Base-by-base conservation (phyloP, 1,140 invertebrate genomes). In the Bemisia tabaci region DNA sequence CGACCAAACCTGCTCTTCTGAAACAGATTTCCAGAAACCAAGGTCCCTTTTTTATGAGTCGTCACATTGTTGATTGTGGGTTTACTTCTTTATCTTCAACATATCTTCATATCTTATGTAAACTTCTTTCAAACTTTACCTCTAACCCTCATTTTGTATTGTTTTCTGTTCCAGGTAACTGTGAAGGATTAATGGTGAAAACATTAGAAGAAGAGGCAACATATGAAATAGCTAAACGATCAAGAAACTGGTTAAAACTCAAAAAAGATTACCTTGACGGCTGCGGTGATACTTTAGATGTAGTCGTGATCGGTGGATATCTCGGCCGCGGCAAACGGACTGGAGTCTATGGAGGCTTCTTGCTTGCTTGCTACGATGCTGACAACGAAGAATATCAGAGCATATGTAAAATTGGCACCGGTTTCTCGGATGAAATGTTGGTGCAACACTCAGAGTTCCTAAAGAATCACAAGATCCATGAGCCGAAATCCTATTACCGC, bases 151-250 rank as follows among this genome's bases (percentile, higher is more conserved):
- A n/a, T n/a, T n/a, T n/a, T n/a, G n/a, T n/a, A 65, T 65, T 69
- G 68, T 66, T 67, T 62, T 33, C 65, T 62, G 72, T 68, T 69
- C 23, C 71, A 88, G 88, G 91, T 33, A 96, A 96, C 75, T 99
- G 97, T 78, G 97, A 99, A 81, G 97, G 97, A 12, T 80, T 99
- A 11, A 99, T 99, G 97, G 92, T 99, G 0, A 99, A 99, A 80
- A 95, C 95, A 0, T 78, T 99, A 39, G 87, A 93, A 72, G 84
- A 88, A 67, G 89, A 97, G 73, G 92, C 97, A 0, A 92, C 91
- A 0, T 99, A 99, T 79, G 96, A 99, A 82, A 98, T 99, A 72
- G 95, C 96, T 0, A 95, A 97, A 76, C 80, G 97, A 59, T 98
- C 95, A 0, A 85, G 90, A 68, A 98, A 98, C 78, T 98, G 96